Conservation (phyloP, 2,113 vertebrate genomes). For the Cheilinus undulatus region DNA sequence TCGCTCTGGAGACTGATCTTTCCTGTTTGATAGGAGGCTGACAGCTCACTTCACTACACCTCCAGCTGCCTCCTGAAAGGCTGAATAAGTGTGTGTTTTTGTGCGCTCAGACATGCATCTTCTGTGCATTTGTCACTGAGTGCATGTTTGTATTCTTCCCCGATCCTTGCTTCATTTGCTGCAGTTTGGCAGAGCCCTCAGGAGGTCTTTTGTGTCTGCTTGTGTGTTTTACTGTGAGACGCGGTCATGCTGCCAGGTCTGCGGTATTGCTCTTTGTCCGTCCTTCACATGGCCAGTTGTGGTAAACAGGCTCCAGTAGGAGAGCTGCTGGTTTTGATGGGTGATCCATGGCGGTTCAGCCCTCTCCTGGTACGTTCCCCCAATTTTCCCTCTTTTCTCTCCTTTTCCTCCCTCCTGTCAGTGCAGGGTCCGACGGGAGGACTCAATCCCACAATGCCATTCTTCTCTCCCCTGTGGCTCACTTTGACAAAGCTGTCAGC, state of each 20-base stretch:
- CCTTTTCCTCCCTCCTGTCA: slow-evolving; percentile 61
- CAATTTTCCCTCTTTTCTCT: slow-evolving; percentile 7
- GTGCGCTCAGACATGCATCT: slow-evolving; percentile 1
- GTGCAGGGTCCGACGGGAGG: slow-evolving; percentile 65
- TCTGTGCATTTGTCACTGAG: slow-evolving; percentile 31
- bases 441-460: slow-evolving; percentile 73
- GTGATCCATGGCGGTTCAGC: slow-evolving; percentile 55
- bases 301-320: slow-evolving; percentile 67
- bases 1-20: slow-evolving; percentile 28
- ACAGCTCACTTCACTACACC: slow-evolving; percentile 31
- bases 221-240: slow-evolving; percentile 45
- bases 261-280: slow-evolving; percentile 78
- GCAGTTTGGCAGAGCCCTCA: slow-evolving; percentile 57
- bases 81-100: not conserved
- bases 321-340: slow-evolving; percentile 70
- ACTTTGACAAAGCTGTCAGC: slow-evolving; percentile 78
- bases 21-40: slow-evolving; percentile 31
- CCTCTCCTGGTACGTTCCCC: slow-evolving; percentile 40
- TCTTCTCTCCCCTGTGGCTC: slow-evolving; percentile 71
- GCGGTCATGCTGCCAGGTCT: slow-evolving; percentile 67
- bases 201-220: slow-evolving; percentile 56
- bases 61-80: slow-evolving; percentile 36
- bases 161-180: slow-evolving; percentile 57
- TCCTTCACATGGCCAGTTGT: slow-evolving; percentile 70
- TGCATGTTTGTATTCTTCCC: slow-evolving; percentile 37